phyloP scores from a whole-genome alignment of 2,797 vertebrate genomes.

The Hydrolagus colliei region DNA sequence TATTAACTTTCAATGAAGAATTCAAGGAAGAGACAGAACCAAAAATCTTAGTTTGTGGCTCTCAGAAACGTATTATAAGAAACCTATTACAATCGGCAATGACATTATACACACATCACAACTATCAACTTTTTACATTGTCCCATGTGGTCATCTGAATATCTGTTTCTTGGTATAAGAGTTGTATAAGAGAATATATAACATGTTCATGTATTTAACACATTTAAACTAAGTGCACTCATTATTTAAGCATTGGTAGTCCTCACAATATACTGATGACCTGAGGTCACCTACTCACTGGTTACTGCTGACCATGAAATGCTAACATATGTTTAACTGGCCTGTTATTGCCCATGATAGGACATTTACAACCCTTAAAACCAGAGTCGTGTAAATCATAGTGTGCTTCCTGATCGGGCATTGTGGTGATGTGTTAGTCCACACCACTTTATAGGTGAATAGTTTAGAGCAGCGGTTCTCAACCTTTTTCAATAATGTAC shows the following conservation, averaged over 20 bases:
- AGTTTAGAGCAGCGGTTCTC: no score
- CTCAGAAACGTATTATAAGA: no score
- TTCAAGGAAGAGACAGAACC: no score
- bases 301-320: conserved; percentile 6
- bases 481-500: no score
- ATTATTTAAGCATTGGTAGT: not conserved
- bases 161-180: not conserved
- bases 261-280: conserved; percentile 11
- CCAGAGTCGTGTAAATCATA: not conserved
- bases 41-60: no score
- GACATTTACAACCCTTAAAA: not conserved
- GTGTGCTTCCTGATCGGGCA: not conserved
- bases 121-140: not conserved
- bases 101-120: not conserved
- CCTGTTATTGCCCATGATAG: not conserved
- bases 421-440: no score
- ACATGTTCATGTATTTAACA: not conserved
- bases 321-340: conserved; percentile 22
- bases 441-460: no score
- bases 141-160: not conserved
- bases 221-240: not conserved
- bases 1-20: no score
- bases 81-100: no score
- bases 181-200: not conserved
- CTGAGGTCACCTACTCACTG: not conserved